Evolutionary conservation across 2,113 vertebrate genomes (phyloP).

Genomic region (Electrona antarctica): DNA sequence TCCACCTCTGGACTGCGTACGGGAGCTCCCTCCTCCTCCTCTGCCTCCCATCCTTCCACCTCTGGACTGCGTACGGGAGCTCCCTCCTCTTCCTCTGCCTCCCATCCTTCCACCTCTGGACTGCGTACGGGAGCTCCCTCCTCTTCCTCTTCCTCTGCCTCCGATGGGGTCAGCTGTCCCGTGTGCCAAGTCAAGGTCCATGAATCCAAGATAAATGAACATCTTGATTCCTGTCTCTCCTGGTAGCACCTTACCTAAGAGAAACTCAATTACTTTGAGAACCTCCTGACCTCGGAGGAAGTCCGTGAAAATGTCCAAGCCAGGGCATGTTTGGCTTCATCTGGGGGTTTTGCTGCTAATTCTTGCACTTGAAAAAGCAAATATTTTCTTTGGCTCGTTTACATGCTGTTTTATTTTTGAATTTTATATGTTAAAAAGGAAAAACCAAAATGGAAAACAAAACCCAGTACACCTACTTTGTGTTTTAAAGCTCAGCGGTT

Average conservation of each 20-base stretch:
- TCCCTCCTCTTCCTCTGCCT: conserved; percentile 5
- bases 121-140: background rate
- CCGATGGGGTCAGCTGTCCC: conserved; percentile 83
- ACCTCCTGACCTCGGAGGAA: background rate
- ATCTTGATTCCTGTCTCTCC: conserved; percentile 88
- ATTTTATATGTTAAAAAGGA: background rate
- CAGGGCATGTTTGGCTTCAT: background rate
- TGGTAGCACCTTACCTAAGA: conserved; percentile 11
- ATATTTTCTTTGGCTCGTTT: background rate
- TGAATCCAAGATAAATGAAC: conserved; percentile 87
- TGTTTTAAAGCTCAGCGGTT: too few species aligned
- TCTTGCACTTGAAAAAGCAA: background rate
- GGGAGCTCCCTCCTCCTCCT: background rate
- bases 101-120: conserved; percentile 5
- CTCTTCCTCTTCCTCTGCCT: conserved; percentile 8
- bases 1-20: background rate
- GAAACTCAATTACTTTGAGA: background rate
- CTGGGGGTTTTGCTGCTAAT: background rate
- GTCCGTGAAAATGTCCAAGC: background rate
- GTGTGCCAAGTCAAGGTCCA: conserved; percentile 82
- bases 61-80: background rate
- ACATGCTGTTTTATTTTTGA: background rate
- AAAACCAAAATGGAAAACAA: too few species aligned
- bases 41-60: background rate
- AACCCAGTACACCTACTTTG: too few species aligned